A percentile compares a stretch with the other conserved stretches of the same genome.
Conservation (phyloP, 2,113 vertebrate genomes). For the Caracal caracal region DNA sequence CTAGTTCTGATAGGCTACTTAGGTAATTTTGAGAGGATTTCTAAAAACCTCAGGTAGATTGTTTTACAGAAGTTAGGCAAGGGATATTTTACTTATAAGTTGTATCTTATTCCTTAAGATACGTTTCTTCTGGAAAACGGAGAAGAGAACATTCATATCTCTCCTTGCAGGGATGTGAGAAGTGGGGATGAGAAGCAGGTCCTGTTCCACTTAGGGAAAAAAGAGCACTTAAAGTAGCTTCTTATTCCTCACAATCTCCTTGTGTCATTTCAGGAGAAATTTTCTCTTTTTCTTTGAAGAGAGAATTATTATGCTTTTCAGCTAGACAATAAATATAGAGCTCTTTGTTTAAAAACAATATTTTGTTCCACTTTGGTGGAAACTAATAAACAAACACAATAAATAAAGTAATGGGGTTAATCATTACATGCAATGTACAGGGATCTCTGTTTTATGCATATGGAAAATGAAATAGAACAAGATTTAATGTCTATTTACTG, state of each 20-base stretch:
- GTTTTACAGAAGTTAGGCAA: background rate
- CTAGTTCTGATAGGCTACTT: background rate
- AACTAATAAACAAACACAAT: background rate
- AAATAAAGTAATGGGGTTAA: background rate
- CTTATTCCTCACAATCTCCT: background rate
- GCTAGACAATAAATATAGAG: background rate
- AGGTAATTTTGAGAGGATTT: background rate
- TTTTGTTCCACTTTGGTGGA: background rate
- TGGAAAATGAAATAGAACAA: background rate
- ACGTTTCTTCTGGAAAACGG: background rate
- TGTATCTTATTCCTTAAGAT: background rate
- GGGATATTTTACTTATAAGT: background rate
- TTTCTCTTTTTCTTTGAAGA: background rate
- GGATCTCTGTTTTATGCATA: background rate
- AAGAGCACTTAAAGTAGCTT: background rate
- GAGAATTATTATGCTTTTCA: background rate
- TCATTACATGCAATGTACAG: background rate
- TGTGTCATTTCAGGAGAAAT: background rate
- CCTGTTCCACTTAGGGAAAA: background rate
- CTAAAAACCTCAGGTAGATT: background rate
- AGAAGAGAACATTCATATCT: background rate
- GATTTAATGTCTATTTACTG: background rate
- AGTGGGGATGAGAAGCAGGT: background rate
- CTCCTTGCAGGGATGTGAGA: background rate
- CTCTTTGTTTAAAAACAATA: background rate